phyloP scores from a whole-genome alignment of 2,113 vertebrate species.

The Trichechus manatus region DNA sequence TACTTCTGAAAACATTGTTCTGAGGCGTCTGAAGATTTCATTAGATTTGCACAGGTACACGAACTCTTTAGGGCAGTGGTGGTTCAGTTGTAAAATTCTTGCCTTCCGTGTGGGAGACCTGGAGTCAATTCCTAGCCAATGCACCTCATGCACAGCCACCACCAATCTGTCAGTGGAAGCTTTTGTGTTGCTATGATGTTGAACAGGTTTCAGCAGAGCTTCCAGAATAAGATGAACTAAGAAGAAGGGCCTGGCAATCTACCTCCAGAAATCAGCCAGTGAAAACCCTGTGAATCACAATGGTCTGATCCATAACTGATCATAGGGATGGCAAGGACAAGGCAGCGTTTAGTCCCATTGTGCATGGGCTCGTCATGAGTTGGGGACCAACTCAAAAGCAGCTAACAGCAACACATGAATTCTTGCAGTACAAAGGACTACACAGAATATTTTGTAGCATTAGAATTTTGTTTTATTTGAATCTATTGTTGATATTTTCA shows the following conservation, averaged over 20 bases:
- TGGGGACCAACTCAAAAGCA: neutral
- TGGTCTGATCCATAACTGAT: neutral
- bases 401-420: neutral
- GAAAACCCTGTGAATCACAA: neutral
- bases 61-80: neutral
- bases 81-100: neutral
- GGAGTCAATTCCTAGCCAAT: neutral
- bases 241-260: neutral
- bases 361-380: neutral
- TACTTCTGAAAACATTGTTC: slow-evolving; percentile 16
- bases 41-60: neutral
- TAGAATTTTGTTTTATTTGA: slow-evolving; percentile 56
- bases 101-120: neutral
- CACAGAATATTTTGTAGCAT: neutral
- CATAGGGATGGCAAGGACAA: neutral
- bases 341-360: neutral
- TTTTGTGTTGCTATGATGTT: neutral
- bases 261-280: neutral
- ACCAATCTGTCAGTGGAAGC: neutral
- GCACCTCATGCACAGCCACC: too few species aligned
- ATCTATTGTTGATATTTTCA: neutral
- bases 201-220: neutral
- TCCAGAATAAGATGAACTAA: neutral
- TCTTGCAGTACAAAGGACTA: neutral
- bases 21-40: neutral